Evolutionary conservation across 2,797 vertebrate species (phyloP).

Genomic region (Philypnodon macrostomus): DNA sequence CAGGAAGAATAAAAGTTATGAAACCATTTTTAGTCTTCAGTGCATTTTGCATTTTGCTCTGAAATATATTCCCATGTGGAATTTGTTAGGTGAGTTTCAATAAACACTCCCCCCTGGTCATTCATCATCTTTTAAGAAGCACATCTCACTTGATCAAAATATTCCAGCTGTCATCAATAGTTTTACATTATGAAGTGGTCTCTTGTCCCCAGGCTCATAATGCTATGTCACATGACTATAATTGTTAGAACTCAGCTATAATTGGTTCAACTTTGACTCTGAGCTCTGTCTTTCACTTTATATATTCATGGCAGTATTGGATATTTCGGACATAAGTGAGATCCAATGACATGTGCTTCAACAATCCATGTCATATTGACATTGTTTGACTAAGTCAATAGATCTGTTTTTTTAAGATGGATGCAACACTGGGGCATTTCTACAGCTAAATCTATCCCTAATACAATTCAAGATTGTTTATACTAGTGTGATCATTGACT

Average conservation of each 20-base stretch:
- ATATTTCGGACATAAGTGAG: background rate
- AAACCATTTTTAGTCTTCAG: too few relatives aligned
- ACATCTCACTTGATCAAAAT: slow-evolving; percentile 1
- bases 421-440: too few relatives aligned
- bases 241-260: background rate
- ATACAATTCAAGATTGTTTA: background rate
- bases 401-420: background rate
- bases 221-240: background rate
- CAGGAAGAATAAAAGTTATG: too few relatives aligned
- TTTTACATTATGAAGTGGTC: background rate
- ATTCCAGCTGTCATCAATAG: background rate
- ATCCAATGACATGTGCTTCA: background rate
- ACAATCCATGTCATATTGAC: background rate
- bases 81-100: too few relatives aligned
- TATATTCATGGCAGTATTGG: slow-evolving; percentile 1
- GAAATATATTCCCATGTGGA: too few relatives aligned
- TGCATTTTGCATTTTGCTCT: too few relatives aligned
- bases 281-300: too few relatives aligned
- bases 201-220: background rate
- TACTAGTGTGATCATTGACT: too few relatives aligned
- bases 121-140: background rate
- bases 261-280: background rate
- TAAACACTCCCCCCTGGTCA: background rate
- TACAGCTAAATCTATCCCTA: too few relatives aligned
- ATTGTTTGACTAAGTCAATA: background rate